Conservation (phyloP, 2,797 vertebrate species). For the Hemibagrus guttatus region DNA sequence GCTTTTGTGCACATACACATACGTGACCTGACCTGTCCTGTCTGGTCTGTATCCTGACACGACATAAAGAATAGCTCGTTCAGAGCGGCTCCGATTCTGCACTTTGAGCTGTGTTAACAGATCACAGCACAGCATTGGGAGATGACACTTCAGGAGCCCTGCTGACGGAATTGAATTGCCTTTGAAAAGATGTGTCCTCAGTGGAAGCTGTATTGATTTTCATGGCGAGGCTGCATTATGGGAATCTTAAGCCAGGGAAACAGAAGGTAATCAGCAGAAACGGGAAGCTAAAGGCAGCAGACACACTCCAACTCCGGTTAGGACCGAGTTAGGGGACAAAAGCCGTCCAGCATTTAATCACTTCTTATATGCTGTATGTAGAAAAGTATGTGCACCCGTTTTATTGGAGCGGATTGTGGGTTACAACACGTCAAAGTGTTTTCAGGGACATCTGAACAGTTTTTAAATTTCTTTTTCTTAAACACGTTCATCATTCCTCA, state of each 20-base stretch:
- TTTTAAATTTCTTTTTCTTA: not conserved
- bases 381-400: not conserved
- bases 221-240: slow-evolving; percentile 74
- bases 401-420: not conserved
- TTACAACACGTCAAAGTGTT: not conserved
- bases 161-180: slow-evolving; percentile 79
- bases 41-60: slow-evolving; percentile 33
- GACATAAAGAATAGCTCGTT: slow-evolving; percentile 52
- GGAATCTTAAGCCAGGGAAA: slow-evolving; percentile 76
- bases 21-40: slow-evolving; percentile 40
- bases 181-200: slow-evolving; percentile 80
- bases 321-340: not conserved
- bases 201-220: slow-evolving; percentile 81
- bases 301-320: slow-evolving; percentile 62
- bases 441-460: not conserved
- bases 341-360: slow-evolving; percentile 35
- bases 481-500: not conserved
- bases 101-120: slow-evolving; percentile 71
- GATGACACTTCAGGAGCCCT: slow-evolving; percentile 74
- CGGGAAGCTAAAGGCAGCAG: slow-evolving; percentile 74
- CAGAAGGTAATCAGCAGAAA: slow-evolving; percentile 71
- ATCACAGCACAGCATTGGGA: slow-evolving; percentile 76
- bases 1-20: slow-evolving; percentile 17
- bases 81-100: slow-evolving; percentile 71
- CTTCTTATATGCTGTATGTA: slow-evolving; percentile 39